Evolutionary conservation across 92 coral and sea anemone species (phyloP).

Genomic region (Phenganax subtilis): DNA sequence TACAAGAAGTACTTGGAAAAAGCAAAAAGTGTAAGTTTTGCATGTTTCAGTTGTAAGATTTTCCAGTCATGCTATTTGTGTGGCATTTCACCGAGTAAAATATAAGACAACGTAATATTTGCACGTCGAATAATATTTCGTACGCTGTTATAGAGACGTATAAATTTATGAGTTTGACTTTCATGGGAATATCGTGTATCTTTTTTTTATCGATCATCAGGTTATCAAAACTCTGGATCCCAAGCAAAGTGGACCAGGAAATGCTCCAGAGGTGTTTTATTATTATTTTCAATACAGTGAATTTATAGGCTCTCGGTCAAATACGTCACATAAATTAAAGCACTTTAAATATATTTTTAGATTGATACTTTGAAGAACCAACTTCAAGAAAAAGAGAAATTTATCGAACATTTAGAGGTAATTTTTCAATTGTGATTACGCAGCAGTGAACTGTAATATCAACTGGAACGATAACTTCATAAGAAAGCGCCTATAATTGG

Average conservation of each 20-base stretch:
- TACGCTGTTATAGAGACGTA: background rate
- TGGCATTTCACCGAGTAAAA: too few relatives aligned
- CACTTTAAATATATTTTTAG: slow-evolving; percentile 39
- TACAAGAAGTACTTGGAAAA: slow-evolving; percentile 91
- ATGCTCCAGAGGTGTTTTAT: slow-evolving; percentile 67
- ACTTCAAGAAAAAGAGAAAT: slow-evolving; percentile 88
- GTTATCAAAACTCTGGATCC: slow-evolving; percentile 97
- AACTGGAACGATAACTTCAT: too few relatives aligned
- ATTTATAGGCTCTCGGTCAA: too few relatives aligned
- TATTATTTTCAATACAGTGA: background rate
- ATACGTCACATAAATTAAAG: too few relatives aligned
- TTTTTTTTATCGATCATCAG: slow-evolving; percentile 40
- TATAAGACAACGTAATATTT: too few relatives aligned
- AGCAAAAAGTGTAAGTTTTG: slow-evolving; percentile 80
- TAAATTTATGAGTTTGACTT: background rate
- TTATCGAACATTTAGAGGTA: slow-evolving; percentile 95
- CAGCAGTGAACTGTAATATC: too few relatives aligned
- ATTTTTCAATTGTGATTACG: background rate
- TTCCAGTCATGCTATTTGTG: background rate
- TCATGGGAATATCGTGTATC: background rate
- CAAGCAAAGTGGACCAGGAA: slow-evolving; percentile 62
- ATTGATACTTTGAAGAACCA: slow-evolving; percentile 77
- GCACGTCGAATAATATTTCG: background rate
- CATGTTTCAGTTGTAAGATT: background rate
- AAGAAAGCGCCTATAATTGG: too few relatives aligned